A percentile compares a stretch with the other conserved stretches of the same genome.
These are phyloP conservation scores for Lethocerus indicus DNA, from an alignment of 1,140 invertebrate genomes.

Conservation along the genomic window DNA sequence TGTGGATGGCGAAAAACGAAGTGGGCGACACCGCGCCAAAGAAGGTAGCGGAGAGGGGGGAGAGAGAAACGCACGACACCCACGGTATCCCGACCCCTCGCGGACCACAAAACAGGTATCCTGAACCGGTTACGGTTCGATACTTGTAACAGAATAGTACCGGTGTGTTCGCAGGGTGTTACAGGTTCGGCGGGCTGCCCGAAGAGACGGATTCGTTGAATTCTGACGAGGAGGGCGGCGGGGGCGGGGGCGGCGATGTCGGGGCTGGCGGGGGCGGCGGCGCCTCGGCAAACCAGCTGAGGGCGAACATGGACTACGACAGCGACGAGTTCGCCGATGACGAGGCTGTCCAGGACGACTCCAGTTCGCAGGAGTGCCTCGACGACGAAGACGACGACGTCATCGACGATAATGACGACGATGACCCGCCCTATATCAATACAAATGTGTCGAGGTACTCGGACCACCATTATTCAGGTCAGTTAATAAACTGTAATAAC, in stretches of 20 bases:
- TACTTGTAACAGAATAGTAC: too few species aligned
- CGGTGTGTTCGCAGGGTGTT: constrained; percentile 29
- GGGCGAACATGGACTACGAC: constrained; percentile 31
- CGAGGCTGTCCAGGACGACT: constrained; percentile 39
- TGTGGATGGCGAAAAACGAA: too few species aligned
- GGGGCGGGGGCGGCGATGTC: constrained; percentile 22
- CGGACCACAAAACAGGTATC: too few species aligned
- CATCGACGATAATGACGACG: background rate
- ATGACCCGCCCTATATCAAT: constrained; percentile 1
- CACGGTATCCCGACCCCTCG: too few species aligned
- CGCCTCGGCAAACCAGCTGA: constrained; percentile 16
- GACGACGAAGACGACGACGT: constrained; percentile 25
- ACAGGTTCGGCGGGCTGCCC: constrained; percentile 43
- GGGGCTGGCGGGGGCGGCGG: constrained; percentile 29
- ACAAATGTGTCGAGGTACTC: background rate
- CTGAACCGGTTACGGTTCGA: too few species aligned
- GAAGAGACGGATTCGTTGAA: constrained; percentile 37
- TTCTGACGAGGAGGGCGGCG: constrained; percentile 30
- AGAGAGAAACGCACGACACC: too few species aligned
- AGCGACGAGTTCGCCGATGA: constrained; percentile 49
- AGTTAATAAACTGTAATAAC: too few species aligned
- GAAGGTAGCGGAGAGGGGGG: too few species aligned
- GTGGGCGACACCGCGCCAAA: too few species aligned
- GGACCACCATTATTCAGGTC: constrained; percentile 3
- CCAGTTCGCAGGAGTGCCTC: constrained; percentile 35